Conservation (phyloP, 2,113 vertebrate genomes). For the Pterophyllum scalare region DNA sequence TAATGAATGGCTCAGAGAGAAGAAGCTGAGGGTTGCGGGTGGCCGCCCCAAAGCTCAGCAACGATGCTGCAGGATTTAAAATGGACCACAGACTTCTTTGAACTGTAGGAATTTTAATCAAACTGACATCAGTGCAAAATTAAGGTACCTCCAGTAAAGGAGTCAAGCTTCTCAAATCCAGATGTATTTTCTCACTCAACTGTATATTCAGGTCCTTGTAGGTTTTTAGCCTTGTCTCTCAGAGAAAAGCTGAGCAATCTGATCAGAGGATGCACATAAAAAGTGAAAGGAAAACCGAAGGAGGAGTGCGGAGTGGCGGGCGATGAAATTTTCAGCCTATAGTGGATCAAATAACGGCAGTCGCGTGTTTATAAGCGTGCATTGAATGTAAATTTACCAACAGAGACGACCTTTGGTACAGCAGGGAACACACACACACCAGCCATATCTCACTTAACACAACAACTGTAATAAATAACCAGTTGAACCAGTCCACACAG, state of each 20-base stretch:
- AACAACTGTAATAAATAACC: conserved; percentile 51
- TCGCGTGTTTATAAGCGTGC: conserved; percentile 57
- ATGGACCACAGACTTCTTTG: neutral
- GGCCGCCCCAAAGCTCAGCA: neutral
- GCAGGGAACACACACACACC: neutral
- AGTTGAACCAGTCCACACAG: conserved; percentile 31
- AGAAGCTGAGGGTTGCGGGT: neutral
- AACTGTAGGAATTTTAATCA: neutral
- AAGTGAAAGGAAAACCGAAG: accelerated
- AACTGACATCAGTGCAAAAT: neutral
- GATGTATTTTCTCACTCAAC: neutral
- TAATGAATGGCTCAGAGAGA: neutral
- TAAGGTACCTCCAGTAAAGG: neutral
- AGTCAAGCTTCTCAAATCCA: neutral
- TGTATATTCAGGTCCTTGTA: accelerated
- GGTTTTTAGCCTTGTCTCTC: accelerated
- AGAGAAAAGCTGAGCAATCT: neutral
- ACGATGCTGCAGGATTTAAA: neutral
- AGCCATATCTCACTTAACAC: neutral
- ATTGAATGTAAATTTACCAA: conserved; percentile 37
- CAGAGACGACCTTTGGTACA: conserved; percentile 2
- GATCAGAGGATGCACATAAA: neutral
- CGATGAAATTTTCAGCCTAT: neutral
- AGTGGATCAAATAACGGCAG: neutral
- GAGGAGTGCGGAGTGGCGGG: neutral